Conservation (phyloP, 2,888 invertebrate genomes). For the Apamea crenata region DNA sequence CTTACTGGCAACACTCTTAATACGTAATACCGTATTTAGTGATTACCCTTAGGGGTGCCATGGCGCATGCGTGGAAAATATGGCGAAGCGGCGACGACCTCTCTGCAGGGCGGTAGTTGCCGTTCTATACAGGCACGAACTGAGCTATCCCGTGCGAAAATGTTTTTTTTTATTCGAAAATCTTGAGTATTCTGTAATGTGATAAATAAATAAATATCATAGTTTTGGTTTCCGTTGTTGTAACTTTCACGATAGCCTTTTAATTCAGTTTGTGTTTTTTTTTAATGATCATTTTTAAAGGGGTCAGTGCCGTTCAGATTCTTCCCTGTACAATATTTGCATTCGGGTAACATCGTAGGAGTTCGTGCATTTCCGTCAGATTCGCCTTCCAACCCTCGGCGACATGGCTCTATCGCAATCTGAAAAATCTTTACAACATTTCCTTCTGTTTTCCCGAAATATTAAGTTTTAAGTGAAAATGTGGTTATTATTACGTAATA, state of each 20-base stretch:
- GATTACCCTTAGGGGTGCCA: conserved; percentile 81
- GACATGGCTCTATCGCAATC: conserved; percentile 82
- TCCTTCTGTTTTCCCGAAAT: conserved; percentile 74
- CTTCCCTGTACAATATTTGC: conserved; percentile 83
- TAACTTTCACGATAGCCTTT: background rate
- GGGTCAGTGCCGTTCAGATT: conserved; percentile 67
- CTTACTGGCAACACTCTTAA: conserved; percentile 71
- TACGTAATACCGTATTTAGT: conserved; percentile 79
- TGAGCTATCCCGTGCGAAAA: conserved; percentile 47
- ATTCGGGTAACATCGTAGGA: conserved; percentile 83
- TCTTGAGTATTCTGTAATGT: background rate
- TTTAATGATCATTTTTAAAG: conserved; percentile 35
- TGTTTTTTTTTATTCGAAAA: background rate
- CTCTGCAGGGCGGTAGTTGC: conserved; percentile 82
- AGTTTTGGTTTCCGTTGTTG: background rate
- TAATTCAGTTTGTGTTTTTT: background rate
- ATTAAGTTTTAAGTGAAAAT: conserved; percentile 76
- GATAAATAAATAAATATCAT: background rate
- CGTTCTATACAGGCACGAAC: conserved; percentile 74
- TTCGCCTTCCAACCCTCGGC: conserved; percentile 85
- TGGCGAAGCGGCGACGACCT: conserved; percentile 82
- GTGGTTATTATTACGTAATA: conserved; percentile 70
- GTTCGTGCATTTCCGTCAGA: conserved; percentile 85
- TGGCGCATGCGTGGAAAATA: conserved; percentile 88
- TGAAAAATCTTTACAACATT: conserved; percentile 86